Evolutionary conservation across 1,140 invertebrate genomes (phyloP), one percentile per base, ranked within the genome.

Genomic region (Ceratina australensis): DNA sequence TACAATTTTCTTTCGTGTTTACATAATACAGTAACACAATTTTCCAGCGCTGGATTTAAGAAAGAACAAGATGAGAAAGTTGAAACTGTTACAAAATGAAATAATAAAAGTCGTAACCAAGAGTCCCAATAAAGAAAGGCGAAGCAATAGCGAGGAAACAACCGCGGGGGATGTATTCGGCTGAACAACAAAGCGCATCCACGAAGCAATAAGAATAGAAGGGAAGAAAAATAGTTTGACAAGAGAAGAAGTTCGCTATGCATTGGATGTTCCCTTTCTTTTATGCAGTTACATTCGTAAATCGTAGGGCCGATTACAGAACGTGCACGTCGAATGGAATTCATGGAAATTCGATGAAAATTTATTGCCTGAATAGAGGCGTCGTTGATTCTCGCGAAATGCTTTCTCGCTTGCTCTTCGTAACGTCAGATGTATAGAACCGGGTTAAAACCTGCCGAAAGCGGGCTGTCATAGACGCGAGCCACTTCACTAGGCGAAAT

Each of bases 371-470:
- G n/a, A n/a, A n/a, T n/a, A n/a, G n/a, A n/a, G n/a, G n/a, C n/a
- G n/a, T n/a, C n/a, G n/a, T n/a, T n/a, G n/a, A n/a, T n/a, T n/a
- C n/a, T n/a, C n/a, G n/a, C 71, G 60, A 84, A 83, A 68, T 85
- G 47, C 65, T 81, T 74, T 79, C 50, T 59, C 33, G 13, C 50
- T 42, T 0, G 22, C 42, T 49, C 22, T 26, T 22, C 33, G 64
- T 64, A 73, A 77, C 72, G 75, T 77, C 75, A 63, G 60, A 77
- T 74, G 79, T 86, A 84, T 83, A 81, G 86, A 87, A 87, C 78
- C 77, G 73, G 72, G 74, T 84, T 81, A 84, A 82, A 74, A 71
- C 15, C 61, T 50, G 26, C 64, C 63, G 20, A 87, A 84, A 87
- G 79, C 78, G 67, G 66, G 57, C 20, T 81, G 47, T 47, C 61